Percentiles rank a stretch among this genome's conserved stretches.
These are phyloP conservation scores for Zoanthus solanderi DNA, from an alignment of 92 coral and sea anemone genomes.

Conservation along the genomic window DNA sequence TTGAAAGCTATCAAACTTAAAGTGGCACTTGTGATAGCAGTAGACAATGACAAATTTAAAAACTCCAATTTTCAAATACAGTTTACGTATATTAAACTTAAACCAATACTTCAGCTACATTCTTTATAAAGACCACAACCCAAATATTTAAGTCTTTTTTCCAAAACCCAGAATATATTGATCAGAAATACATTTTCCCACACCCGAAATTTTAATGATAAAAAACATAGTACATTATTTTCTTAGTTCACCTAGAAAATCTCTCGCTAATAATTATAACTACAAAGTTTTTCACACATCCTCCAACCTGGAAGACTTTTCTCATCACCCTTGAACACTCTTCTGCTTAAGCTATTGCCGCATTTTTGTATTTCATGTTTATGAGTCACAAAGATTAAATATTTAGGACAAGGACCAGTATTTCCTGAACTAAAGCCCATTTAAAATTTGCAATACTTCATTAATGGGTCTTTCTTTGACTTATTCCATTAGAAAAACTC, in stretches of 20 bases:
- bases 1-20: no score
- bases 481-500: background rate
- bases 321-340: background rate
- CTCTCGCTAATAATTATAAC: background rate
- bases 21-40: no score
- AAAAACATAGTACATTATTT: background rate
- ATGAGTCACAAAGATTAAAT: background rate
- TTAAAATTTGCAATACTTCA: background rate
- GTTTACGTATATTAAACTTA: no score
- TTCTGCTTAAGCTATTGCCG: background rate
- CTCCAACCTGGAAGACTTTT: background rate
- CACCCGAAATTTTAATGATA: constrained; percentile 33
- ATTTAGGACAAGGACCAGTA: background rate
- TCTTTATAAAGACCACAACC: background rate
- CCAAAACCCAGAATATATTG: background rate
- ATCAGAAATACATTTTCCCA: background rate
- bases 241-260: background rate
- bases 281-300: background rate
- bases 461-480: background rate
- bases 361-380: constrained; percentile 14
- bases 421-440: background rate
- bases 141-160: background rate
- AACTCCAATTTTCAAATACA: no score
- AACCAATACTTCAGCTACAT: background rate
- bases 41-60: no score